A percentile compares a stretch with the other conserved stretches of the same genome.
These are phyloP conservation scores for Panopea generosa DNA, from an alignment of 2,888 invertebrate species.

Conservation along the genomic window DNA sequence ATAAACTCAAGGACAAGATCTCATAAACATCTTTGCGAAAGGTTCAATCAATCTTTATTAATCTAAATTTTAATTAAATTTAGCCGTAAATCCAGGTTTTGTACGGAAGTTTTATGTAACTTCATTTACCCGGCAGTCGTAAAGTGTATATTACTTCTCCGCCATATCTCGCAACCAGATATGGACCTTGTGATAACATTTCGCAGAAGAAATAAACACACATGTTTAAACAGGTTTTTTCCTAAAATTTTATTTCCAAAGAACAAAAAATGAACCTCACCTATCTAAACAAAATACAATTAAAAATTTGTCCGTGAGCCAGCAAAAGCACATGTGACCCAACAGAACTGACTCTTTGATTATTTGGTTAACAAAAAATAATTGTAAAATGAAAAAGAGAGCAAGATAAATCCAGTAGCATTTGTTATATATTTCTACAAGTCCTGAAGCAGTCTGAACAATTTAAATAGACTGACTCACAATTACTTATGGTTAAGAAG, in stretches of 20 bases:
- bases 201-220: slow-evolving; percentile 56
- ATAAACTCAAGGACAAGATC: slow-evolving; percentile 46
- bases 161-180: neutral
- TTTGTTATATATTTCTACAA: too few species aligned
- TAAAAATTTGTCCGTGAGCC: slow-evolving; percentile 38
- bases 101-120: slow-evolving; percentile 28
- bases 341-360: too few species aligned
- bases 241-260: slow-evolving; percentile 14
- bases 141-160: slow-evolving; percentile 19
- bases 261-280: slow-evolving; percentile 19
- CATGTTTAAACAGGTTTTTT: slow-evolving; percentile 38
- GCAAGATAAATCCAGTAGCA: too few species aligned
- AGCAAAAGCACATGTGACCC: slow-evolving; percentile 1
- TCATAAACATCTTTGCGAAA: slow-evolving; percentile 34
- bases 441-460: too few species aligned
- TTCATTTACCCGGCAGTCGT: slow-evolving; percentile 16
- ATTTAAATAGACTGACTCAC: too few species aligned
- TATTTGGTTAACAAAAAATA: too few species aligned
- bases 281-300: slow-evolving; percentile 56
- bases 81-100: slow-evolving; percentile 18
- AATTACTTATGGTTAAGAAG: too few species aligned
- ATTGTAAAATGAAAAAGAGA: too few species aligned
- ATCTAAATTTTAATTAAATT: slow-evolving; percentile 56
- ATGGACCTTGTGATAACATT: neutral
- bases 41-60: slow-evolving; percentile 34